These are phyloP conservation scores for Netelia fuscicornis DNA, from an alignment of 2,888 invertebrate species.

Conservation along the genomic window DNA sequence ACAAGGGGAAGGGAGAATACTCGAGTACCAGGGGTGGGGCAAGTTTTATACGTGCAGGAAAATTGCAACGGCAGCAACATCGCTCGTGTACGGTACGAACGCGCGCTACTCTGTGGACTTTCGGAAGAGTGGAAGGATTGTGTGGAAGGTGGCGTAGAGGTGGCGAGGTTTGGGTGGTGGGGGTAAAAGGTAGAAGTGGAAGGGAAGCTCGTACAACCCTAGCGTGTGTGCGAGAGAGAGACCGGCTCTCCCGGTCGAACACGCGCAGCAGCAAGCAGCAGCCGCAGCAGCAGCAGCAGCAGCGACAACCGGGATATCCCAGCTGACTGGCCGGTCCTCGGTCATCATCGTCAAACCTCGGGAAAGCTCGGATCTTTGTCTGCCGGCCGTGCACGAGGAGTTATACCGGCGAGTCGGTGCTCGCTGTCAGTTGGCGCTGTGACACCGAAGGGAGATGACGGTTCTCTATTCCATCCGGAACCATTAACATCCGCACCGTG, in stretches of 20 bases:
- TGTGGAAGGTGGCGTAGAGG: constrained; percentile 13
- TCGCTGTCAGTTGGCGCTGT: constrained; percentile 81
- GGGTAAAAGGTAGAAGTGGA: constrained; percentile 3
- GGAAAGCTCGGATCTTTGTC: constrained; percentile 79
- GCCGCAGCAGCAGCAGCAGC: constrained; percentile 59
- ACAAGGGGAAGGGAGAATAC: neutral
- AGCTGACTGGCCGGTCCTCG: constrained; percentile 80
- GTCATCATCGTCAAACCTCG: constrained; percentile 72
- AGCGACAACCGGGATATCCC: constrained; percentile 68
- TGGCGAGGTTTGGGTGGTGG: constrained; percentile 24
- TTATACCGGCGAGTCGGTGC: constrained; percentile 76
- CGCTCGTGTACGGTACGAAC: constrained; percentile 9
- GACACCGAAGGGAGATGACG: constrained; percentile 77
- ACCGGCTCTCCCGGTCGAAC: neutral
- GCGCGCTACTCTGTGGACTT: neutral
- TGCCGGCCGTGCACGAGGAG: constrained; percentile 77
- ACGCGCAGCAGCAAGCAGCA: constrained; percentile 8
- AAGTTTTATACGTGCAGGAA: constrained; percentile 18
- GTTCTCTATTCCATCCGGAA: constrained; percentile 72
- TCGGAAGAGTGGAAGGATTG: constrained; percentile 26
- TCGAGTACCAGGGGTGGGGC: neutral
- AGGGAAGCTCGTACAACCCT: constrained; percentile 23
- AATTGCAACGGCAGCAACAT: constrained; percentile 59
- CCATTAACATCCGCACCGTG: constrained; percentile 68
- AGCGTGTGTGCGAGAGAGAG: neutral